A percentile compares a stretch with the other conserved stretches of the same genome.
phyloP scores from a whole-genome alignment of 2,888 invertebrate species.

The Abscondita cerata region DNA sequence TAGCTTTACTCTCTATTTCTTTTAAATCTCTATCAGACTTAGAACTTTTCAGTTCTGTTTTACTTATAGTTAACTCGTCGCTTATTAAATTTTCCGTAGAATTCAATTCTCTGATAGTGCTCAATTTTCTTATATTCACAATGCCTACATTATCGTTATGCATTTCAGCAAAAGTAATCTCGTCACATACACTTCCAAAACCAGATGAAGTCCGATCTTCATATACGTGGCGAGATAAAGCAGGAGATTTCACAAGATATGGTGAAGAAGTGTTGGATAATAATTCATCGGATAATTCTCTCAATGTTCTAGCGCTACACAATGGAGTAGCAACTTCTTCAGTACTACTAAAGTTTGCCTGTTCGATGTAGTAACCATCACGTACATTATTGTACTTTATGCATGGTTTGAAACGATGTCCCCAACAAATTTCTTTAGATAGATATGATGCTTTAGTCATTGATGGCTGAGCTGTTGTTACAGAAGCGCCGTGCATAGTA shows the following conservation, averaged over 20 bases:
- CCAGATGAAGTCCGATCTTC: conserved; percentile 19
- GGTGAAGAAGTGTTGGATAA: conserved; percentile 4
- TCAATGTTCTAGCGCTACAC: conserved; percentile 85
- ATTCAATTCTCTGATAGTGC: conserved; percentile 26
- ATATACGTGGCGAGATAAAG: conserved; percentile 2
- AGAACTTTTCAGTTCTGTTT: neutral
- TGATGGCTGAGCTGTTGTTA: conserved; percentile 76
- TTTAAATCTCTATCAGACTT: conserved; percentile 10
- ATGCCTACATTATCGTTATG: neutral
- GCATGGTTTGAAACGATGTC: conserved; percentile 72
- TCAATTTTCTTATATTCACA: conserved; percentile 15
- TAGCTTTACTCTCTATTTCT: neutral
- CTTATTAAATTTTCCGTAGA: conserved; percentile 22
- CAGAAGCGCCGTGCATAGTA: conserved; percentile 81
- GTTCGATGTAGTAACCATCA: conserved; percentile 67
- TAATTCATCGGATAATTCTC: conserved; percentile 61
- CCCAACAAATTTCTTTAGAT: conserved; percentile 84
- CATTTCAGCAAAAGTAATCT: neutral
- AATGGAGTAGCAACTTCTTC: conserved; percentile 77
- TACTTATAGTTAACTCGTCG: neutral
- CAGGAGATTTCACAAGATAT: conserved; percentile 14
- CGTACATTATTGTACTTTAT: conserved; percentile 63
- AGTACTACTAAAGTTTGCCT: conserved; percentile 69
- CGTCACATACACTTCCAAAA: conserved; percentile 24
- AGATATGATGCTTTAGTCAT: conserved; percentile 80